Evolutionary conservation across 2,113 vertebrate genomes (phyloP).

Genomic region (Coracopsis vasa): DNA sequence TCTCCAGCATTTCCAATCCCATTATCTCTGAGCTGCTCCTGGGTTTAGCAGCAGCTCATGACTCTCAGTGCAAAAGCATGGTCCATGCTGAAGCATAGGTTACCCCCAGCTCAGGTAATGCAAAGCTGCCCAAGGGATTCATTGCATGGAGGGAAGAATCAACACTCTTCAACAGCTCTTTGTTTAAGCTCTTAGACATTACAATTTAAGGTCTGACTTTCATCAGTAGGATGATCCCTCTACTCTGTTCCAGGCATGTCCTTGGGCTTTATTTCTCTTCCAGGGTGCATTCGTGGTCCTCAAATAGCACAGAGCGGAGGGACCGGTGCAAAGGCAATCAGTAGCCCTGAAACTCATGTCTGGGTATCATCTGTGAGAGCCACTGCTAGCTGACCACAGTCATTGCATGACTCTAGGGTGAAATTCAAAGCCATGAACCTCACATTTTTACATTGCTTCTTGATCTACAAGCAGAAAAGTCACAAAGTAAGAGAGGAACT

Average conservation of each 20-base stretch:
- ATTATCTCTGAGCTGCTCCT: not conserved
- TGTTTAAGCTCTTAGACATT: not conserved
- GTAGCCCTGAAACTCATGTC: not conserved
- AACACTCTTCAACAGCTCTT: not conserved
- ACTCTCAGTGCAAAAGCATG: not conserved
- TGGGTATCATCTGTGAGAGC: not conserved
- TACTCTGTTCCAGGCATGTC: not conserved
- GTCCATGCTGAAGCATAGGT: not conserved
- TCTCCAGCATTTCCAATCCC: not conserved
- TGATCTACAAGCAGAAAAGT: not conserved
- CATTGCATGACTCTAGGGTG: not conserved
- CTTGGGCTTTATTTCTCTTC: not conserved
- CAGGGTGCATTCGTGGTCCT: not conserved
- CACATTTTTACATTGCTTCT: not conserved
- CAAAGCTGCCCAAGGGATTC: not conserved
- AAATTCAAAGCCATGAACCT: not conserved
- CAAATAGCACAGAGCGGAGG: not conserved
- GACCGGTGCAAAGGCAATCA: not conserved
- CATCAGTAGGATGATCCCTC: not conserved
- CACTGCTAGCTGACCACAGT: not conserved
- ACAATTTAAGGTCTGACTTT: not conserved
- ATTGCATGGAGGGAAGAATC: not conserved
- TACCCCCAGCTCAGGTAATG: not conserved
- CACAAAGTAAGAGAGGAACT: not conserved
- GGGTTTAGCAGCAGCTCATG: not conserved